A percentile compares a stretch with the other conserved stretches of the same genome.
Conservation (phyloP, 2,888 invertebrate genomes). For the Drosophila acutilabella region DNA sequence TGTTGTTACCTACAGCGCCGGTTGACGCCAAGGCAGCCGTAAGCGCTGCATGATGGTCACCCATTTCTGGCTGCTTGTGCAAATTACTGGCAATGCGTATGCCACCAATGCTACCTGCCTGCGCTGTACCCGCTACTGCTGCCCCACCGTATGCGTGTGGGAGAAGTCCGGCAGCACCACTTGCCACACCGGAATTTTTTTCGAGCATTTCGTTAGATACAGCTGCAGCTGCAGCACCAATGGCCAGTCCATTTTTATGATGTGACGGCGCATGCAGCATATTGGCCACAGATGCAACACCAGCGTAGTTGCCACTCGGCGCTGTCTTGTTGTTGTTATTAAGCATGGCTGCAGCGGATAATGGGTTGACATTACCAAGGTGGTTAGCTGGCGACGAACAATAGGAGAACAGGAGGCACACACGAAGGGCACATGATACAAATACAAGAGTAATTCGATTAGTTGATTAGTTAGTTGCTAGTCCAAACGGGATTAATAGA, state of each 20-base stretch:
- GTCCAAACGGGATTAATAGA: not conserved
- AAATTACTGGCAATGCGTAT: conserved; percentile 84
- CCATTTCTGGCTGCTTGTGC: conserved; percentile 78
- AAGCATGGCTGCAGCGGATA: conserved; percentile 69
- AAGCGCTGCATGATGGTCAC: conserved; percentile 64
- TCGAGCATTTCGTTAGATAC: conserved; percentile 50
- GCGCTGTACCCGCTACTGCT: conserved; percentile 35
- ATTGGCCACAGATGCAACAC: conserved; percentile 35
- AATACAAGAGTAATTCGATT: not conserved
- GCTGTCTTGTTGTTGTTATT: conserved; percentile 77
- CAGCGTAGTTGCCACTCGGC: conserved; percentile 41
- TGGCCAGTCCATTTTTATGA: conserved; percentile 42
- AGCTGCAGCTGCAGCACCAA: conserved; percentile 12
- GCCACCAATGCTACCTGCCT: conserved; percentile 75
- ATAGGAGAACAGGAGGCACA: conserved; percentile 26
- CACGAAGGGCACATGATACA: conserved; percentile 19
- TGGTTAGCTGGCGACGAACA: conserved; percentile 50
- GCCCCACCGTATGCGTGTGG: conserved; percentile 44
- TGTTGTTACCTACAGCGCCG: conserved; percentile 50
- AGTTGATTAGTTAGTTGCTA: conserved; percentile 26
- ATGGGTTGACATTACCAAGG: conserved; percentile 53
- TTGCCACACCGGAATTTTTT: conserved; percentile 42
- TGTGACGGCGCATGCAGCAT: conserved; percentile 45
- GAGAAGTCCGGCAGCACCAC: conserved; percentile 41
- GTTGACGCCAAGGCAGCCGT: conserved; percentile 66